phyloP scores from a whole-genome alignment of 2,797 vertebrate genomes.

The Poliocrania exsul region DNA sequence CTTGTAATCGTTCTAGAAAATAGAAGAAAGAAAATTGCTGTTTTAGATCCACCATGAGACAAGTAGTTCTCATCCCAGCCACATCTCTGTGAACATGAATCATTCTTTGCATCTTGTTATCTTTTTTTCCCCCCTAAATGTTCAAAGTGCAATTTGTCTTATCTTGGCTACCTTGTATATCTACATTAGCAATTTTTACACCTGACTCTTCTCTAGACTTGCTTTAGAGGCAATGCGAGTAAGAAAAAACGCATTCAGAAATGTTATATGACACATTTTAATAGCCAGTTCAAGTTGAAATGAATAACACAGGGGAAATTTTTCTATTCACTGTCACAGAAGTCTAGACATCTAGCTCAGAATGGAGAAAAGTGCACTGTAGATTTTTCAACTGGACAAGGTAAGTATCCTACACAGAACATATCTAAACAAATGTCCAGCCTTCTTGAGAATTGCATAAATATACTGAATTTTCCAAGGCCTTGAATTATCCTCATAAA shows the following conservation, averaged over 20 bases:
- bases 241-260: background rate
- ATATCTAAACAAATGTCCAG: background rate
- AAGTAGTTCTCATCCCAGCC: background rate
- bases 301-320: background rate
- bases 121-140: background rate
- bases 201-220: background rate
- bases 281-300: background rate
- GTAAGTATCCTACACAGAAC: background rate
- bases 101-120: background rate
- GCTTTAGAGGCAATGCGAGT: background rate
- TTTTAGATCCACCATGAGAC: background rate
- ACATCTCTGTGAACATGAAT: background rate
- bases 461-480: background rate
- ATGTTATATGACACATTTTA: background rate
- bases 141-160: background rate
- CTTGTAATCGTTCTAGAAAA: constrained; percentile 92
- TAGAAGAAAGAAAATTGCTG: background rate
- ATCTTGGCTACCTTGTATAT: background rate
- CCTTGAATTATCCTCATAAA: background rate
- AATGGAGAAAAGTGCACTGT: background rate
- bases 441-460: background rate
- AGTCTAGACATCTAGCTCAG: background rate
- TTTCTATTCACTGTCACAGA: background rate
- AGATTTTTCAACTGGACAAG: background rate
- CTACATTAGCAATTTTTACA: background rate